Conservation (phyloP, 2,888 invertebrate species). For the Cosmia pyralina region DNA sequence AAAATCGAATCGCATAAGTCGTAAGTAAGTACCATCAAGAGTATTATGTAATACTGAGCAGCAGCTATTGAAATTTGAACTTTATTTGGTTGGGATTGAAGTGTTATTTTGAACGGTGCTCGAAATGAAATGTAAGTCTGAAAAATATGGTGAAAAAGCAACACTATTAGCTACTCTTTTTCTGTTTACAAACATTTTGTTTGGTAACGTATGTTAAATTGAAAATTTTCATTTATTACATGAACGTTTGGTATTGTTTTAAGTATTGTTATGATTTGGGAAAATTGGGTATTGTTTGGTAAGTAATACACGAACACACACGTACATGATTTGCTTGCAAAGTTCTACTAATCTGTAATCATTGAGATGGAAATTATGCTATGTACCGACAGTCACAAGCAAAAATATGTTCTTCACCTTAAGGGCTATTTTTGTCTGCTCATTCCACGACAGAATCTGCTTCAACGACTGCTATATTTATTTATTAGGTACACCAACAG, state of each 20-base stretch:
- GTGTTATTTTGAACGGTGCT: conserved; percentile 17
- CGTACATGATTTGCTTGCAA: no score
- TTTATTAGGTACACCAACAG: no score
- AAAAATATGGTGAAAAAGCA: conserved; percentile 54
- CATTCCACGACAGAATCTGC: no score
- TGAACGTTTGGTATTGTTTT: not conserved
- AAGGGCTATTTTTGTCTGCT: no score
- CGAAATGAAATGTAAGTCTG: conserved; percentile 10
- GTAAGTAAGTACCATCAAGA: conserved; percentile 43
- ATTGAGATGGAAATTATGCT: no score
- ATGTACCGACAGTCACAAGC: no score
- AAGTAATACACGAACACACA: no score
- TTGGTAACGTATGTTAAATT: conserved; percentile 52
- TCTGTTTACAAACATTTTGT: conserved; percentile 47
- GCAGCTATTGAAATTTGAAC: conserved; percentile 15
- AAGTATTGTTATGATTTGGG: not conserved
- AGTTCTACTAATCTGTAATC: no score
- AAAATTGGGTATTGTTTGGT: no score
- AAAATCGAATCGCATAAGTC: conserved; percentile 58
- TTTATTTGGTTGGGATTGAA: not conserved
- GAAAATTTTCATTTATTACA: conserved; percentile 59
- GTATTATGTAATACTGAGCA: conserved; percentile 53
- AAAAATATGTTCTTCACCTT: no score
- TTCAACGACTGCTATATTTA: no score
- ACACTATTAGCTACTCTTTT: conserved; percentile 52